Base-by-base conservation (phyloP, 2,113 vertebrate species). In the Strix aluco region DNA sequence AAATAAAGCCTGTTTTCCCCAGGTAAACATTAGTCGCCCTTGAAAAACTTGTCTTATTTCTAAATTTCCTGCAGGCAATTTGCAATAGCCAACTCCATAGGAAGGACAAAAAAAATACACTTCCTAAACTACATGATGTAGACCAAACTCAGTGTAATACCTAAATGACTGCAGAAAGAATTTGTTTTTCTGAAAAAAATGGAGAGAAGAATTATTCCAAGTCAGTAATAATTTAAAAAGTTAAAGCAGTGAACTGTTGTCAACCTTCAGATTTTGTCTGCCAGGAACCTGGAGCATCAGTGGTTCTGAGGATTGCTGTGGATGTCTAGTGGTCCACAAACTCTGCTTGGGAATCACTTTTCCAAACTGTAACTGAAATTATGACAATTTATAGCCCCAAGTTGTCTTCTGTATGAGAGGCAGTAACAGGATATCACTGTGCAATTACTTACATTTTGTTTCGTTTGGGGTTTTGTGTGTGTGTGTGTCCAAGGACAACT, bases 241-340 rank as follows among this genome's bases (percentile, higher is more conserved):
- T 40, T 79, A 89, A 89, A 89, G 19, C 21, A 59, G 42, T 47
- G 9, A 67, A 47, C 67, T 77, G 16, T 23, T 84, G 44, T 69
- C 52, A 91, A 0, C 44, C 13, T 74, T 55, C 15, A 74, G 57
- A 17, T 89, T 75, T 81, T 72, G 21, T 67, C 61, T 91, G 51
- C 69, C 65, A 47, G 55, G 17, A 83, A 17, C 15, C 23, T 0
- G 0, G 81, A 86, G 42, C 51, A 25, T 67, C 3, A 8, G 44
- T 69, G n/a, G 13, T 87, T 65, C 77, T 63, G n/a, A 74, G 55
- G 14, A 55, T 55, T 66, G 21, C 38, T 88, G 36, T 61, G 38
- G 36, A 40, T 70, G 34, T 51, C 70, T 36, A 51, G 46, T 42
- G 36, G n/a, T 55, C 54, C 62, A 57, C 78, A 86, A 90, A 75